Base-by-base conservation (phyloP, 2,888 invertebrate genomes). In the Drosophila nr. perissopoda region DNA sequence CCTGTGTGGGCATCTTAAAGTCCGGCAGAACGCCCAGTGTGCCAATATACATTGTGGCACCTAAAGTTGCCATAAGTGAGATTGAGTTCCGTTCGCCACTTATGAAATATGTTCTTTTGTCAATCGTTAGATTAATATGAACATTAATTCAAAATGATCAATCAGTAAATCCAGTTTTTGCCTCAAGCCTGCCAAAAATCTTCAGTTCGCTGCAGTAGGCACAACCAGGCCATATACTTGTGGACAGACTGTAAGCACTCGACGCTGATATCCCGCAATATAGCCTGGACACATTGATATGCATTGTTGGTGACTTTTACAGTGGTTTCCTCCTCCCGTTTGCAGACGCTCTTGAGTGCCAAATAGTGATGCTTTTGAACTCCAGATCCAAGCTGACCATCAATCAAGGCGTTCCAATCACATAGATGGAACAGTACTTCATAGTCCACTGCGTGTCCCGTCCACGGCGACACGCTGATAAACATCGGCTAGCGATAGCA, bases 221-320 rank as follows among this genome's bases (percentile, higher is more conserved):
- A 96, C 40, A 98, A 93, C 90, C 96, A 94, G 11, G 95, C 94
- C 69, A 97, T 92, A 81, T 95, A 94, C 74, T 95, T 94, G 90
- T 97, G 97, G 11, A 98, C 94, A 83, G 95, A 96, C 87, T 96
- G 96, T 79, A 96, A 95, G 83, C 96, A 96, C 92, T 97, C 97
- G 90, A 97, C 94, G 91, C 96, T 97, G 0, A 95, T 94, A 80
- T 95, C 95, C 27, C 94, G 94, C 59, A 97, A 93, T 46, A 95
- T 93, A 67, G 94, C 93, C 0, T 95, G 93, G 0, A 96, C 93
- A 42, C 94, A 94, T 6, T 94, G 87, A 61, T 96, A 94, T 0
- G 96, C 96, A 74, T 94, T 93, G 51, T 94, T 93, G 25, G 96
- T 91, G 0, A 95, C 94, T 27, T 93, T 91, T 21, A 93, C 89